phyloP scores from a whole-genome alignment of 2,797 vertebrate species.

The Gobio occitaniae region DNA sequence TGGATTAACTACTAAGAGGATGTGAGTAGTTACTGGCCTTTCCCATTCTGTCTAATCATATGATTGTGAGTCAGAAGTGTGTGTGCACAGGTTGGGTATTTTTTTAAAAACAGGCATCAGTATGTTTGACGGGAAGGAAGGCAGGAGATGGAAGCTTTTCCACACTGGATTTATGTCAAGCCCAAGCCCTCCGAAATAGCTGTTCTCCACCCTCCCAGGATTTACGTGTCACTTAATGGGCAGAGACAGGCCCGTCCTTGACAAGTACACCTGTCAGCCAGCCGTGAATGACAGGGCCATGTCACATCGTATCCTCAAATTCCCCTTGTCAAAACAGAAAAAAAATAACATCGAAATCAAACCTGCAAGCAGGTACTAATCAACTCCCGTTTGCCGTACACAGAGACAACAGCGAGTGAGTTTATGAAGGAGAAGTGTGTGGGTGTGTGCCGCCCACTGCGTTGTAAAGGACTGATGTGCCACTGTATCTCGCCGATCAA shows the following conservation, averaged over 20 bases:
- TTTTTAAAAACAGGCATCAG: conserved; percentile 47
- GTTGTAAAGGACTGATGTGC: conserved; percentile 24
- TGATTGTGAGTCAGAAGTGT: conserved; percentile 35
- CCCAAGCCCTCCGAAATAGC: conserved; percentile 73
- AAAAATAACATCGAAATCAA: conserved; percentile 70
- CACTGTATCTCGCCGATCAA: neutral
- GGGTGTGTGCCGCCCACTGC: conserved; percentile 24
- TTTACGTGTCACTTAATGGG: conserved; percentile 77
- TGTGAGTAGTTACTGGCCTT: neutral
- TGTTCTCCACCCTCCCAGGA: conserved; percentile 68
- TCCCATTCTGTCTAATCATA: neutral
- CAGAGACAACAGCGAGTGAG: conserved; percentile 36
- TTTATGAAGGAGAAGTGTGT: conserved; percentile 35
- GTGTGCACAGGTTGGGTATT: conserved; percentile 46
- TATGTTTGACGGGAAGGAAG: conserved; percentile 54
- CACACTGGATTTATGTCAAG: conserved; percentile 75
- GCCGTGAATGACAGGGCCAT: conserved; percentile 69
- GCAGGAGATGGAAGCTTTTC: conserved; percentile 67
- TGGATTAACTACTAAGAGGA: neutral
- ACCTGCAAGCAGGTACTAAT: conserved; percentile 73
- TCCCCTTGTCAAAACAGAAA: conserved; percentile 55
- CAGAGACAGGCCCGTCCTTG: conserved; percentile 78
- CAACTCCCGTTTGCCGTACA: conserved; percentile 68
- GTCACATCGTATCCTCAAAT: conserved; percentile 63
- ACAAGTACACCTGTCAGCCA: conserved; percentile 76